These are phyloP conservation scores for Tetranychus cinnabarinus DNA, from an alignment of 1,140 invertebrate genomes.

Conservation along the genomic window DNA sequence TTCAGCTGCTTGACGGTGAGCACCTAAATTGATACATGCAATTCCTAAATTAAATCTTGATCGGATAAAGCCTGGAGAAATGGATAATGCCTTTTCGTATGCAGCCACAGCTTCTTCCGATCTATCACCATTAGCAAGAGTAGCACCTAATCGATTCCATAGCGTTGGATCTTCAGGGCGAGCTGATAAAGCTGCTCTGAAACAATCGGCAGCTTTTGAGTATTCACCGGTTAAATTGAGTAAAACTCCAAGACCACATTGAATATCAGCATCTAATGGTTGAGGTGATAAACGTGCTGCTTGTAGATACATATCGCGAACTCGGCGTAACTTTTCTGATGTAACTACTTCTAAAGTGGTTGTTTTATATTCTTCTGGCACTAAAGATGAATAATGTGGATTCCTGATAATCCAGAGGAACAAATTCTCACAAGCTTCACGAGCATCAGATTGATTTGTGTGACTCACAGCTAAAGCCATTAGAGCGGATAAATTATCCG, in stretches of 20 bases:
- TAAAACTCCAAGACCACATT: constrained; percentile 78
- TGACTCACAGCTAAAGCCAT: constrained; percentile 79
- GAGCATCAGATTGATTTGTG: constrained; percentile 57
- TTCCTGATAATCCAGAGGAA: constrained; percentile 58
- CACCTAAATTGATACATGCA: constrained; percentile 84
- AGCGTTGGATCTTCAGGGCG: constrained; percentile 68
- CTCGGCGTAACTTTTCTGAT: constrained; percentile 28
- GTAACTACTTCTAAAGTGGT: not conserved
- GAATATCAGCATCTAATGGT: constrained; percentile 72
- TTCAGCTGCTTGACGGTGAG: constrained; percentile 79
- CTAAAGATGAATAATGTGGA: constrained; percentile 36
- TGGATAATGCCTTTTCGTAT: constrained; percentile 67
- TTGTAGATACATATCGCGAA: constrained; percentile 56
- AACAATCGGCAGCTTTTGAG: constrained; percentile 89
- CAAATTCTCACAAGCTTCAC: constrained; percentile 29
- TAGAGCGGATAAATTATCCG: constrained; percentile 52
- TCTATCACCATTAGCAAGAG: constrained; percentile 76
- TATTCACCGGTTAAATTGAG: constrained; percentile 84
- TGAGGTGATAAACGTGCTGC: constrained; percentile 53
- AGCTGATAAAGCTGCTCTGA: constrained; percentile 60
- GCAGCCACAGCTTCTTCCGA: constrained; percentile 89
- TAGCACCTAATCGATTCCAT: constrained; percentile 93
- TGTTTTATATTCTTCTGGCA: not conserved
- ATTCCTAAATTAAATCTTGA: constrained; percentile 94
- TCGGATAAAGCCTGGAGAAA: constrained; percentile 84